Base-by-base conservation (phyloP, 2,888 invertebrate species). In the Amaurobius ferox region DNA sequence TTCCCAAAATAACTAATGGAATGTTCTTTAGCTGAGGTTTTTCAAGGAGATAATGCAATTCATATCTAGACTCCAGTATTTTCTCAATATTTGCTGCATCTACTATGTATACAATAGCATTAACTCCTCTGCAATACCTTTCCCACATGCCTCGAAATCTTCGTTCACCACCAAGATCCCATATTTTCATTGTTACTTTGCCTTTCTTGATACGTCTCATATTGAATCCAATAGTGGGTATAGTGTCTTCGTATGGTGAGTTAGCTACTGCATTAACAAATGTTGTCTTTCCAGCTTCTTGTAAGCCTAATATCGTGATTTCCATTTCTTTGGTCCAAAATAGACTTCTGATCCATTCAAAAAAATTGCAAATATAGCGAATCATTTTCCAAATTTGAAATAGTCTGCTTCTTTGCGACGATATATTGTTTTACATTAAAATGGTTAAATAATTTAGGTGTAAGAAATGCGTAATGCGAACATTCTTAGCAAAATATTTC, bases 241-340 rank as follows among this genome's bases (percentile, higher is more conserved):
- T 99, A 98, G 99, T 99, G 91, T 99, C 99, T 94, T 99, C 98
- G 92, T 98, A 99, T 92, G 98, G 98, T 30, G 99, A 99, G 89
- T 98, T 99, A 91, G 99, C 98, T 93, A 99, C 99, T 93, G 99
- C 98, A 94, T 99, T 99, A 91, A 99, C 99, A 93, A 99, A 99
- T 89, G 99, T 99, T 90, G 99, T 99, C 94, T 99, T 99, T 90
- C 99, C 99, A 55, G 99, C 99, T 93, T 98, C 98, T 92, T 99
- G 99, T 90, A 99, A 94, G 88, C 99, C 99, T 90, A 99, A 98
- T 89, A 99, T 93, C 35, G 99, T 99, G 90, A 99, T 93, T 93
- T 99, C 99, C 99, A 99, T 99, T 93, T 99, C 99, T 92, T 99
- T 99, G 93, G 99, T 99, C 99, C 99, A 99, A 93, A 99, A 99